Base-by-base conservation (phyloP, 2,888 invertebrate species). In the Corbicula japonica region DNA sequence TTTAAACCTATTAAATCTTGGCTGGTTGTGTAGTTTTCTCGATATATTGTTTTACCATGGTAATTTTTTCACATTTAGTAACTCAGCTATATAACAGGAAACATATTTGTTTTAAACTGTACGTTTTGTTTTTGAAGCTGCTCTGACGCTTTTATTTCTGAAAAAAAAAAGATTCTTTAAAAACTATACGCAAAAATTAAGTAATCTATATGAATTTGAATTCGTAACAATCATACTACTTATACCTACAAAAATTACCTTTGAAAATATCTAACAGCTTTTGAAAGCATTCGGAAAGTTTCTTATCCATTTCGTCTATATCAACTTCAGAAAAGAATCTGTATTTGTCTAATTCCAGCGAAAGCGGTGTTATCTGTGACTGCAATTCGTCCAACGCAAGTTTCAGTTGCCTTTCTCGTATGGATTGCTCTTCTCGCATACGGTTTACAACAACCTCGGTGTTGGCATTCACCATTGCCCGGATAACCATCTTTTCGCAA, bases 71-170 rank as follows among this genome's bases (percentile, higher is more conserved):
- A n/a, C n/a, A n/a, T n/a, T n/a, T n/a, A n/a, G n/a, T n/a, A n/a
- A n/a, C n/a, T n/a, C n/a, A n/a, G n/a, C n/a, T n/a, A n/a, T n/a
- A n/a, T n/a, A n/a, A n/a, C n/a, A n/a, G n/a, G n/a, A n/a, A n/a
- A n/a, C n/a, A n/a, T n/a, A n/a, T n/a, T n/a, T n/a, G n/a, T n/a
- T n/a, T n/a, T n/a, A n/a, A n/a, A n/a, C n/a, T n/a, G n/a, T n/a
- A n/a, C n/a, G n/a, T n/a, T n/a, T n/a, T n/a, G n/a, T n/a, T n/a
- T 44, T 44, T 61, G 44, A 28, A 61, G 44, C 12, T 28, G 5
- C 18, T 61, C 18, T n/a, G 3, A 41, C 28, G 15, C n/a, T 28
- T 44, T 30, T 30, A 30, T 18, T 18, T 44, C 61, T 8, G 26
- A 6, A 28, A 61, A 28, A 1, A 18, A 12, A 5, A 18, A 28